Percentiles rank a stretch among this genome's conserved stretches.
These are phyloP conservation scores for Pammene fasciana DNA, from an alignment of 2,888 invertebrate genomes.

Conservation along the genomic window DNA sequence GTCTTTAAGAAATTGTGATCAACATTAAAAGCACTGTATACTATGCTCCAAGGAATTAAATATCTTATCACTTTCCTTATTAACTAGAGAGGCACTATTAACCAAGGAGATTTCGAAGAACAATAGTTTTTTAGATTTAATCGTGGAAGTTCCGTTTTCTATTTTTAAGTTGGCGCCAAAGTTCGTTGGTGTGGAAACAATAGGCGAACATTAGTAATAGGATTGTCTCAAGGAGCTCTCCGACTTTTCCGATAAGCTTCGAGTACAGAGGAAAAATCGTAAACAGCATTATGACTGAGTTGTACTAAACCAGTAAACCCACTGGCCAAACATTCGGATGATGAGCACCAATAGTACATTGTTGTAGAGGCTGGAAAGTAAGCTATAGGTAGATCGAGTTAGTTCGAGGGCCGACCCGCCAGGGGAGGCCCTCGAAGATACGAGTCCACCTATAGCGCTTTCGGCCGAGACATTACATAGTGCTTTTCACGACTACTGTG, in stretches of 20 bases:
- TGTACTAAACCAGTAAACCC: not conserved
- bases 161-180: slow-evolving; percentile 45
- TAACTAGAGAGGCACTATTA: slow-evolving; percentile 11
- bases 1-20: no score
- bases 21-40: no score
- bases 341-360: no score
- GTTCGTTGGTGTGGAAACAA: slow-evolving; percentile 59
- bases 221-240: slow-evolving; percentile 54
- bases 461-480: no score
- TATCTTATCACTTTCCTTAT: slow-evolving; percentile 12
- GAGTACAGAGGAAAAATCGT: not conserved
- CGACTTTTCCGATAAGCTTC: slow-evolving; percentile 34
- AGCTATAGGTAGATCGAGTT: no score
- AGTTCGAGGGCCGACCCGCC: no score
- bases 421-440: no score
- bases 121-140: slow-evolving; percentile 51
- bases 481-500: no score
- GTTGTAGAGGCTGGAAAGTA: no score
- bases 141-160: slow-evolving; percentile 44
- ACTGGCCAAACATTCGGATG: not conserved
- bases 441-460: no score
- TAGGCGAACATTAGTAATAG: slow-evolving; percentile 61
- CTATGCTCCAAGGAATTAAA: no score
- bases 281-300: slow-evolving; percentile 7
- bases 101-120: slow-evolving; percentile 23